Evolutionary conservation across 2,888 invertebrate genomes (phyloP).

Genomic region (Cataglyphis altisquamis): DNA sequence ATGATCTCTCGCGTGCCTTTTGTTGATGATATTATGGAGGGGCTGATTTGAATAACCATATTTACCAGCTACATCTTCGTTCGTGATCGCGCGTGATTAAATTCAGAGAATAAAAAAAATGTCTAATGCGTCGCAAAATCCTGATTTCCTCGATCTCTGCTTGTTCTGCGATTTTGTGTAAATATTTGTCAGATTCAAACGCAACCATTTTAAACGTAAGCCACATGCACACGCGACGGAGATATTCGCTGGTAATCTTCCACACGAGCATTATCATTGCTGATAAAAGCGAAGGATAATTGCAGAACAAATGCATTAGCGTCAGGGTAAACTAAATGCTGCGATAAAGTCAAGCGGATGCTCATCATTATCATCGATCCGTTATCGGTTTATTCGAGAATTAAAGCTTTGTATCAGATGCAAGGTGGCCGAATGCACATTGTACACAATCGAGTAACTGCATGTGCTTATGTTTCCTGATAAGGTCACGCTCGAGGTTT

Average conservation of each 20-base stretch:
- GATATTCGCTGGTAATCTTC: constrained; percentile 24
- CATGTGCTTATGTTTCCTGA: constrained; percentile 74
- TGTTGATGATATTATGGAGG: constrained; percentile 23
- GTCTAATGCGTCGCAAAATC: neutral
- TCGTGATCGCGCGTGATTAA: neutral
- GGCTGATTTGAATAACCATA: constrained; percentile 51
- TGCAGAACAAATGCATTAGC: constrained; percentile 53
- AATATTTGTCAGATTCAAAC: constrained; percentile 35
- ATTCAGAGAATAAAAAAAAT: constrained; percentile 5
- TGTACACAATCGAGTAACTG: neutral
- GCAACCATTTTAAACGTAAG: neutral
- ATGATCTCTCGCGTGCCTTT: constrained; percentile 28
- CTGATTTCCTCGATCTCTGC: constrained; percentile 23
- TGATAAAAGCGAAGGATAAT: constrained; percentile 25
- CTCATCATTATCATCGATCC: neutral
- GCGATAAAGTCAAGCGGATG: constrained; percentile 10
- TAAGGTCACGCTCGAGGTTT: constrained; percentile 74
- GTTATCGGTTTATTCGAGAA: neutral
- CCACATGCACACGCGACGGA: neutral
- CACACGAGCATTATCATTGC: constrained; percentile 19
- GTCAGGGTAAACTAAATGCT: constrained; percentile 36
- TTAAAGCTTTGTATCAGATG: neutral
- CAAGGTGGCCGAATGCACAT: constrained; percentile 6
- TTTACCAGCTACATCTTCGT: constrained; percentile 27
- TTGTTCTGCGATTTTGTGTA: constrained; percentile 24